phyloP scores from a whole-genome alignment of 2,888 invertebrate genomes.

The Microctonus brassicae region DNA sequence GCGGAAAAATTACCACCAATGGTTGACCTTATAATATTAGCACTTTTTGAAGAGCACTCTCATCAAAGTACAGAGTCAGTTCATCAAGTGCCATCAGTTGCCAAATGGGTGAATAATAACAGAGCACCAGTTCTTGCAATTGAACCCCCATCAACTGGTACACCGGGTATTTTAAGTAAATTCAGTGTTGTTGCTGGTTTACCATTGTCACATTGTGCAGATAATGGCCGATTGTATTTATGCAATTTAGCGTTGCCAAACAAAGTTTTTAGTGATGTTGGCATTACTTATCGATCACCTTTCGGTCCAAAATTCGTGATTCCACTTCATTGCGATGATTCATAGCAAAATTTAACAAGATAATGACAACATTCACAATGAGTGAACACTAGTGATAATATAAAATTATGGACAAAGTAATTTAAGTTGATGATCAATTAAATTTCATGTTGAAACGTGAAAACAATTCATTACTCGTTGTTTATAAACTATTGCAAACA shows the following conservation, averaged over 20 bases:
- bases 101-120: conserved; percentile 79
- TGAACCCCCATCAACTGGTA: conserved; percentile 81
- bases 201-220: conserved; percentile 76
- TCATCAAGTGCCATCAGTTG: conserved; percentile 67
- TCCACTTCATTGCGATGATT: conserved; percentile 74
- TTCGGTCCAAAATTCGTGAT: conserved; percentile 88
- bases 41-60: conserved; percentile 71
- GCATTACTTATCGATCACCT: conserved; percentile 86
- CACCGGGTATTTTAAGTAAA: conserved; percentile 75
- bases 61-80: conserved; percentile 62
- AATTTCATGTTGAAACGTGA: neutral
- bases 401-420: conserved; percentile 6
- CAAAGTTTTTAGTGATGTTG: conserved; percentile 81
- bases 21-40: conserved; percentile 73
- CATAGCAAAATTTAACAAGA: conserved; percentile 58
- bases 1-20: conserved; percentile 70
- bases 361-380: conserved; percentile 10
- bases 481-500: too few species aligned
- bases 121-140: conserved; percentile 81
- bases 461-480: neutral
- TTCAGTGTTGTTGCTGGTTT: conserved; percentile 80
- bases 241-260: conserved; percentile 88
- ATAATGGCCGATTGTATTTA: conserved; percentile 83
- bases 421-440: neutral
- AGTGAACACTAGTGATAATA: conserved; percentile 25